Evolutionary conservation across 2,113 vertebrate genomes (phyloP).

Genomic region (Labeo catla): DNA sequence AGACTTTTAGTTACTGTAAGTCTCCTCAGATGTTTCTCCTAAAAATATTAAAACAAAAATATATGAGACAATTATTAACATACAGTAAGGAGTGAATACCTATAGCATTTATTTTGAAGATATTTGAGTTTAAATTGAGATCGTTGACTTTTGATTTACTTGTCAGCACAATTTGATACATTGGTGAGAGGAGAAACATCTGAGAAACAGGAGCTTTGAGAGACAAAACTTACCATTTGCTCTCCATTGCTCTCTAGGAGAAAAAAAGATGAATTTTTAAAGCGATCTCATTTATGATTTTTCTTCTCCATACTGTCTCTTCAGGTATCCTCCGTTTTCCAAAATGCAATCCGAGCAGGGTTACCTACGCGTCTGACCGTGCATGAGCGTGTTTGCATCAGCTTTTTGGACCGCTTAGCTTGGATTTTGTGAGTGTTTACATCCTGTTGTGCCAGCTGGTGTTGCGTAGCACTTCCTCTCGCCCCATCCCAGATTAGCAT

Average conservation of each 20-base stretch:
- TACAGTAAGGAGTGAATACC: no score
- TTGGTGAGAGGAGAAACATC: background rate
- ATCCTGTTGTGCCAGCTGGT: slow-evolving; percentile 63
- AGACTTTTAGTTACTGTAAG: background rate
- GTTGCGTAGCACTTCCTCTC: slow-evolving; percentile 53
- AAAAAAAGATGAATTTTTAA: background rate
- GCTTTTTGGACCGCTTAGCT: slow-evolving; percentile 59
- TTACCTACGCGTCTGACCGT: background rate
- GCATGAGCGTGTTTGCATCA: background rate
- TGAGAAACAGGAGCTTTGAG: background rate
- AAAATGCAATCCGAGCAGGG: background rate
- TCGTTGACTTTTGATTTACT: background rate
- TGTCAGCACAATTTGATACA: background rate
- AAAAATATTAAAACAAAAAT: background rate
- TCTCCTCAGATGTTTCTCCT: background rate
- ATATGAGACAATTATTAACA: background rate
- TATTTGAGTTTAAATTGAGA: background rate
- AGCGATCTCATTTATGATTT: background rate
- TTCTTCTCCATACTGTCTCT: background rate
- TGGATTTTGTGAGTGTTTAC: slow-evolving; percentile 61
- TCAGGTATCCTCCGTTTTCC: background rate
- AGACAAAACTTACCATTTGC: background rate
- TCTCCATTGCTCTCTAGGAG: background rate
- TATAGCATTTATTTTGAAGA: background rate
- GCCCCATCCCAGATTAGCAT: slow-evolving; percentile 72